Conservation (phyloP, 2,888 invertebrate genomes). For the Isotomurus palustris region DNA sequence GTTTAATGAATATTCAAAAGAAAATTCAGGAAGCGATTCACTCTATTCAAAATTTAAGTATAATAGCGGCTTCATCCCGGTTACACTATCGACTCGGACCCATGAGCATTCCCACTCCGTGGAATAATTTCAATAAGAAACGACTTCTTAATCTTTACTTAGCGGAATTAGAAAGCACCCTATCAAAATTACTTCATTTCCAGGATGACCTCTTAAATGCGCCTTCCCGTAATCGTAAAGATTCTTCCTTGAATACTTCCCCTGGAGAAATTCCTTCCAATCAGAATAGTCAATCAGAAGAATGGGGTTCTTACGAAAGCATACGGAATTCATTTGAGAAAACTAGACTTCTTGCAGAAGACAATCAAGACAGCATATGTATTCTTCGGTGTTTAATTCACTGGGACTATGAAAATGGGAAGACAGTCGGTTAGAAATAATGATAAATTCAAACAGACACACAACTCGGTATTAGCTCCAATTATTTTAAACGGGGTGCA, state of each 20-base stretch:
- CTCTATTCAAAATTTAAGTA: neutral
- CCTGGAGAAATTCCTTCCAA: too few species aligned
- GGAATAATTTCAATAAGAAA: neutral
- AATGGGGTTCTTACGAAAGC: too few species aligned
- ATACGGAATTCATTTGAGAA: slow-evolving; percentile 1
- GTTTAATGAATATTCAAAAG: neutral
- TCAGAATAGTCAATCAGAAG: too few species aligned
- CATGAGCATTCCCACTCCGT: neutral
- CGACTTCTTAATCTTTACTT: neutral
- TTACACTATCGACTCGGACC: neutral
- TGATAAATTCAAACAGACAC: too few species aligned
- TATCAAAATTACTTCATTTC: neutral
- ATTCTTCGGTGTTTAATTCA: slow-evolving; percentile 22
- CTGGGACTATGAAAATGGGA: slow-evolving; percentile 18
- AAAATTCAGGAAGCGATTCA: neutral
- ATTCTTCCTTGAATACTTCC: too few species aligned
- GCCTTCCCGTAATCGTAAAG: too few species aligned
- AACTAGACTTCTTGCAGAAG: slow-evolving; percentile 7
- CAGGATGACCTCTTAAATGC: neutral
- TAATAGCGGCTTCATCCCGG: neutral
- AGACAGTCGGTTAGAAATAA: neutral
- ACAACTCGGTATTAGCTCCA: too few species aligned
- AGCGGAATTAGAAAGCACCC: neutral
- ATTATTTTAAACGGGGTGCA: too few species aligned
- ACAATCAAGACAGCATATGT: slow-evolving; percentile 21